Base-by-base conservation (phyloP, 1,140 invertebrate genomes). In the Solenopsis invicta region DNA sequence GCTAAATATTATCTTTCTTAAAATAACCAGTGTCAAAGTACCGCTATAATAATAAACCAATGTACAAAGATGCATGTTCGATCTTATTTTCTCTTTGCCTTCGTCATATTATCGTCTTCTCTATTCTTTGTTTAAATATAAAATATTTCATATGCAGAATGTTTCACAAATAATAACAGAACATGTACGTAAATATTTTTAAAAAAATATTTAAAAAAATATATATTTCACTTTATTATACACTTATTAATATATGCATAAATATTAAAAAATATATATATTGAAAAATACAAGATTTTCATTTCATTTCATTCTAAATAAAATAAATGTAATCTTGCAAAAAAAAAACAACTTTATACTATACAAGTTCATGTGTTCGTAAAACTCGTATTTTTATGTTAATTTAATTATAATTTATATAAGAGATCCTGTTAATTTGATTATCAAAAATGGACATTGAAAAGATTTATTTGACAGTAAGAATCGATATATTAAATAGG, bases 1-100 rank as follows among this genome's bases (percentile, higher is more conserved):
- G 89, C 91, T 95, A 94, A 92, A 94, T 93, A 94, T 95, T 95
- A 95, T 95, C 94, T 95, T 95, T 95, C 94, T 93, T 95, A 95
- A 95, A 94, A 92, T 94, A 94, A 95, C 94, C 94, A 94, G 94
- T 95, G 94, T 95, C 94, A 95, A 95, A 95, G 92, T 94, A 95
- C 90, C 86, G 92, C 92, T 94, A 94, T 89, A 93, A 93, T 94
- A 94, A 95, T 94, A 95, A 95, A 94, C 93, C 90, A 91, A 94
- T 95, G 95, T 95, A 95, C 94, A 95, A 95, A 95, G 94, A 93
- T 91, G 84, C 86, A 91, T 76, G 56, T 76, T 82, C 66, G 69
- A 72, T 48, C 75, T 85, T 59, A 81, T 86, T 61, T 87, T 86
- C 29, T 72, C 34, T 76, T 86, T 86, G 41, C 81, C 77, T 52